phyloP scores from a whole-genome alignment of 2,888 invertebrate species.

The Beris morrisii region DNA sequence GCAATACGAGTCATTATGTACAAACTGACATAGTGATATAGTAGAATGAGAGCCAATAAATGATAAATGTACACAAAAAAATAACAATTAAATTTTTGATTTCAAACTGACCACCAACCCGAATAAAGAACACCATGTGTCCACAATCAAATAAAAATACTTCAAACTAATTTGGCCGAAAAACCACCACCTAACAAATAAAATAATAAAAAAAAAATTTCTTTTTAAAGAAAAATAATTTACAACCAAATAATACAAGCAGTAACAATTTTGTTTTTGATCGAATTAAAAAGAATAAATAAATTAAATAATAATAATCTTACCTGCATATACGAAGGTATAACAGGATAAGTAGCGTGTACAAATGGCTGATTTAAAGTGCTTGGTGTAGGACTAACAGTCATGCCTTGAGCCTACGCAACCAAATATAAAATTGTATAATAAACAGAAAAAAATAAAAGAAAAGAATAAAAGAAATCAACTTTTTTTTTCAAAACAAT shows the following conservation, averaged over 20 bases:
- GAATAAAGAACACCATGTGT: no score
- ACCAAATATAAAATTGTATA: constrained; percentile 52
- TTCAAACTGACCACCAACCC: no score
- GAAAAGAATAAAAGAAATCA: constrained; percentile 36
- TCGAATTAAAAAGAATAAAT: constrained; percentile 40
- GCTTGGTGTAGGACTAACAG: constrained; percentile 59
- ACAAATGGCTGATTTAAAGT: constrained; percentile 58
- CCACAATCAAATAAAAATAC: no score
- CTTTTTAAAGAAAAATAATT: no score
- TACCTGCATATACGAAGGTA: constrained; percentile 59
- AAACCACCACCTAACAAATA: not conserved
- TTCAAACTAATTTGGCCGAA: no score
- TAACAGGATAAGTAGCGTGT: constrained; percentile 58
- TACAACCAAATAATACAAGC: constrained; percentile 32
- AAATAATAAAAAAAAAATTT: constrained; percentile 16
- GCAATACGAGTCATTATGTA: no score
- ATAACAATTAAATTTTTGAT: no score
- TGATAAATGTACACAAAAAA: no score
- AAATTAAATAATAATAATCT: constrained; percentile 43
- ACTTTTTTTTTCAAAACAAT: constrained; percentile 24
- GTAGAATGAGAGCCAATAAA: no score
- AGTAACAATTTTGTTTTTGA: constrained; percentile 32
- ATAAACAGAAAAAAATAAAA: constrained; percentile 41
- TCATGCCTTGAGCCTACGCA: constrained; percentile 58
- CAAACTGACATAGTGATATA: no score